A percentile compares a stretch with the other conserved stretches of the same genome.
Evolutionary conservation across 2,113 vertebrate genomes (phyloP).

Genomic region (Amia ocellicauda): DNA sequence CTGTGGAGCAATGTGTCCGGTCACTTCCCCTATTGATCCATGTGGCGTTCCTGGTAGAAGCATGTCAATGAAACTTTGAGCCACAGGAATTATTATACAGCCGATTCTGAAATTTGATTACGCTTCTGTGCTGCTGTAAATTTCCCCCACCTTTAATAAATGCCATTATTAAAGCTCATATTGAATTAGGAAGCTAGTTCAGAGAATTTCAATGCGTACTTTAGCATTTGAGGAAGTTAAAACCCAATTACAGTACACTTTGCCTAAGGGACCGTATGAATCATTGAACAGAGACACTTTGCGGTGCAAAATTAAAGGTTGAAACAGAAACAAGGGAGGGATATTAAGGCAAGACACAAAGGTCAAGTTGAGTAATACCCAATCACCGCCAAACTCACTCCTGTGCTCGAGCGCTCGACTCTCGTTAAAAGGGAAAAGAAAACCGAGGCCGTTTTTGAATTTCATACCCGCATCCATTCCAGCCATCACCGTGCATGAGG

Average conservation of each 20-base stretch:
- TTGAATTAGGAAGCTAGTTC: conserved; percentile 60
- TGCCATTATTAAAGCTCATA: conserved; percentile 66
- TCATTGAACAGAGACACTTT: conserved; percentile 59
- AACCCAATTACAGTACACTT: conserved; percentile 71
- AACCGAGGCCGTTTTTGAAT: not conserved
- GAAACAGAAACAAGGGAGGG: conserved; percentile 44
- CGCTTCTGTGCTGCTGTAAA: conserved; percentile 67
- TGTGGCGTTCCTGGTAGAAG: fast-evolving
- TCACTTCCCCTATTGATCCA: conserved; percentile 5
- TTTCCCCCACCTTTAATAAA: conserved; percentile 61
- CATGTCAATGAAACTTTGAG: conserved; percentile 53
- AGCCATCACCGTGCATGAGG: not conserved
- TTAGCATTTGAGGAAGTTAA: conserved; percentile 77
- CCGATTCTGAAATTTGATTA: conserved; percentile 69
- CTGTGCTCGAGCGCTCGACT: conserved; percentile 3
- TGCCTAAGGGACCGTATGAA: conserved; percentile 64
- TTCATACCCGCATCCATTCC: conserved; percentile 3
- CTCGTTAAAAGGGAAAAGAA: conserved; percentile 18
- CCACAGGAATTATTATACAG: conserved; percentile 63
- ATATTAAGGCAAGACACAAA: conserved; percentile 57
- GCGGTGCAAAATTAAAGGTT: conserved; percentile 57
- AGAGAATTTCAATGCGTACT: conserved; percentile 70
- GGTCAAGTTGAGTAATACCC: conserved; percentile 65
- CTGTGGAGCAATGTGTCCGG: not conserved
- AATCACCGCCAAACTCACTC: conserved; percentile 29